A percentile compares a stretch with the other conserved stretches of the same genome.
These are phyloP conservation scores for Pogoniulus pusillus DNA, from an alignment of 2,797 vertebrate genomes.

Conservation along the genomic window DNA sequence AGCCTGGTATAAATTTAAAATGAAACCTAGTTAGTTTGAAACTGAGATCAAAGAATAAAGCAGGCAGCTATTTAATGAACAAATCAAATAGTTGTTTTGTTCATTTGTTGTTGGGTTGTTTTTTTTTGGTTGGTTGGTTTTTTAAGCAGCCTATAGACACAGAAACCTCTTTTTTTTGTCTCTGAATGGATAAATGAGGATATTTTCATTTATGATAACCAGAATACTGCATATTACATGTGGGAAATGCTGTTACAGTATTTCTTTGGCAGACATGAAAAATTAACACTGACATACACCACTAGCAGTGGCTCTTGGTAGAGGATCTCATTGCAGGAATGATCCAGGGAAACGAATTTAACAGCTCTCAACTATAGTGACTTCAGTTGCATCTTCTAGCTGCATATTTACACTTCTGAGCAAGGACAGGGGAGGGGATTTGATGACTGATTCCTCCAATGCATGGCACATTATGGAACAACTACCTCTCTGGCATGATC, in stretches of 20 bases:
- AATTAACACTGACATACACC: neutral
- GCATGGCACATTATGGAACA: neutral
- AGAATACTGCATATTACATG: neutral
- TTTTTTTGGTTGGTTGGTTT: neutral
- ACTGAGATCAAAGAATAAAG: neutral
- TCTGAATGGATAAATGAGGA: neutral
- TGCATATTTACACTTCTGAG: neutral
- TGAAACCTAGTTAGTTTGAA: conserved; percentile 12
- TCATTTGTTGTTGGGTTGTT: neutral
- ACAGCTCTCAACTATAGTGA: neutral
- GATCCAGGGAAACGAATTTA: neutral
- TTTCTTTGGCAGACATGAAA: neutral
- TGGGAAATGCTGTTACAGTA: neutral
- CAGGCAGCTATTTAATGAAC: neutral
- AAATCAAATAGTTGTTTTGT: neutral
- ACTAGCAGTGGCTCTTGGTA: neutral
- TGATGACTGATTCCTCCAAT: neutral
- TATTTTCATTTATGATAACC: neutral
- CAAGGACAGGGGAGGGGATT: neutral
- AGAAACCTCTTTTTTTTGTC: neutral
- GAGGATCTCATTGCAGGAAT: neutral
- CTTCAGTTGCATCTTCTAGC: neutral
- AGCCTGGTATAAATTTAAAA: conserved; percentile 76
- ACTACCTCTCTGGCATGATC: neutral
- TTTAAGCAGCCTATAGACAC: neutral